phyloP scores from a whole-genome alignment of 35 echinoderm and acorn worm species.

The Stichopus chloronotus region DNA sequence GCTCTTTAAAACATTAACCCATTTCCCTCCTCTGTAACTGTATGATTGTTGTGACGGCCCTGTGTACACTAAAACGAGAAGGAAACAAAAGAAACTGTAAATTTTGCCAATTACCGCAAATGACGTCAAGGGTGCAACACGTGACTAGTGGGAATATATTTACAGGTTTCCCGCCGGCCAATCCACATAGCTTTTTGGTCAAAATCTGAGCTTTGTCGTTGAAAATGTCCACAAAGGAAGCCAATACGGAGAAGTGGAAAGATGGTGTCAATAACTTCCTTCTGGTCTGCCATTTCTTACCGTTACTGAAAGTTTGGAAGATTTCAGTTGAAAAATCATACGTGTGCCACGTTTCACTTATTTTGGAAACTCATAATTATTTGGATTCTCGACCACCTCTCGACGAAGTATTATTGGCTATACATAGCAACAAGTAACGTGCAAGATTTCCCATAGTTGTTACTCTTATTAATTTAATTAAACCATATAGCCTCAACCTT shows the following conservation, averaged over 20 bases:
- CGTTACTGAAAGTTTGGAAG: slow-evolving; percentile 35
- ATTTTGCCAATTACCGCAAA: slow-evolving; percentile 77
- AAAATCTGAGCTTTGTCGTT: slow-evolving; percentile 58
- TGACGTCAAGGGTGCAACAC: slow-evolving; percentile 60
- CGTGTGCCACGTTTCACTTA: neutral
- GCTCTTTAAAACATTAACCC: too few relatives aligned
- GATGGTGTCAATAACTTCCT: slow-evolving; percentile 69
- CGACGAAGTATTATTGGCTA: too few relatives aligned
- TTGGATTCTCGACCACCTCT: neutral
- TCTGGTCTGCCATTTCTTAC: slow-evolving; percentile 65
- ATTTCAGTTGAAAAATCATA: neutral
- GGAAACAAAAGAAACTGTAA: too few relatives aligned
- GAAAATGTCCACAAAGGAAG: slow-evolving; percentile 63
- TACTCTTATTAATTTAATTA: too few relatives aligned
- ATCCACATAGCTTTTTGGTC: slow-evolving; percentile 17
- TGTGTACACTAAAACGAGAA: too few relatives aligned
- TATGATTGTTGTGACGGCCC: too few relatives aligned
- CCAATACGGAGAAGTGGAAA: slow-evolving; percentile 68
- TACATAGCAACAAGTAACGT: too few relatives aligned
- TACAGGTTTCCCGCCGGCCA: neutral
- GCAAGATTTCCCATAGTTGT: too few relatives aligned
- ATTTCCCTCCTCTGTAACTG: too few relatives aligned
- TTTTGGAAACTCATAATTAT: neutral
- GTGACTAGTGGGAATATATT: slow-evolving; percentile 63
- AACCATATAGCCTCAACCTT: too few relatives aligned